phyloP scores from a whole-genome alignment of 35 echinoderm and acorn worm genomes.

The Heliocidaris tuberculata region DNA sequence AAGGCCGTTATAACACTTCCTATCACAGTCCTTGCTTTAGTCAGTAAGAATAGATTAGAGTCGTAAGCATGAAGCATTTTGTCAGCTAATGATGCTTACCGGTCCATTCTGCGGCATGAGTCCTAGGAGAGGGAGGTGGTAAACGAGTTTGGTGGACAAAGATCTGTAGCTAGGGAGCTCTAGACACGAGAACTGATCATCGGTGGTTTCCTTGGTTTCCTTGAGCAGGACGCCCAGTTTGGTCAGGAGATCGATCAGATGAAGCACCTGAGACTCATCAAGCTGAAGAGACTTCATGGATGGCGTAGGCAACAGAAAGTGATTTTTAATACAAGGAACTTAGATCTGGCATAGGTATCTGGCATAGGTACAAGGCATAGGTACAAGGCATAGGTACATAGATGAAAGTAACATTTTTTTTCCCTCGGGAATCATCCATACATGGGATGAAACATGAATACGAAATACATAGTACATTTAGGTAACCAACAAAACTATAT shows the following conservation, averaged over 20 bases:
- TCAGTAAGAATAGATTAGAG: too few species aligned
- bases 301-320: not conserved
- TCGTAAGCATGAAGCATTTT: too few species aligned
- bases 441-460: too few species aligned
- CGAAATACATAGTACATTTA: too few species aligned
- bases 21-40: too few species aligned
- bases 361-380: too few species aligned
- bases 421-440: too few species aligned
- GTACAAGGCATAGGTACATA: too few species aligned
- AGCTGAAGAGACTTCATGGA: slow-evolving; percentile 63
- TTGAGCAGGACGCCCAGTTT: slow-evolving; percentile 55
- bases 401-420: too few species aligned
- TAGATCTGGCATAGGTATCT: not conserved
- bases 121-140: slow-evolving; percentile 65
- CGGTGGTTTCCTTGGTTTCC: slow-evolving; percentile 41
- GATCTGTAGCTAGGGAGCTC: slow-evolving; percentile 60
- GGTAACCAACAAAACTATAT: too few species aligned
- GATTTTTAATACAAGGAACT: not conserved
- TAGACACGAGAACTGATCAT: slow-evolving; percentile 49
- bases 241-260: slow-evolving; percentile 58
- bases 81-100: slow-evolving; percentile 49
- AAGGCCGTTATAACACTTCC: too few species aligned
- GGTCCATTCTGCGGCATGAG: slow-evolving; percentile 71
- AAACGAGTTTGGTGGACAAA: slow-evolving; percentile 55
- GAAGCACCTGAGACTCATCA: slow-evolving; percentile 62